Percentiles rank a stretch among this genome's conserved stretches.
phyloP scores from a whole-genome alignment of 2,888 invertebrate species.

The Meiosimyza decipiens region DNA sequence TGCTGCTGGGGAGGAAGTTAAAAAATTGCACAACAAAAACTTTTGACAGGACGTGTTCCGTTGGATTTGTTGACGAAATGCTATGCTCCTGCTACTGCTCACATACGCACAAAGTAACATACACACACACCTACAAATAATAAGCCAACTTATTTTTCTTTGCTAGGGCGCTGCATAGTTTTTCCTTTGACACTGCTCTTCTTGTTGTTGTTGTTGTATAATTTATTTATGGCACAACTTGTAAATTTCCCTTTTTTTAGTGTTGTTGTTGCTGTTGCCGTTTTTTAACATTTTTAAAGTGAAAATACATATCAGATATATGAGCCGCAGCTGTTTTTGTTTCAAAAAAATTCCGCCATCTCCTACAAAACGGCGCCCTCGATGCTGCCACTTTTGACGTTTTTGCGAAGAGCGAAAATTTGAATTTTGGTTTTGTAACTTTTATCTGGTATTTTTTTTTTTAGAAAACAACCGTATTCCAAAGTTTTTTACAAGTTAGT shows the following conservation, averaged over 20 bases:
- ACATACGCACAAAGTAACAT: constrained; percentile 15
- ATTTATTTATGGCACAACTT: constrained; percentile 18
- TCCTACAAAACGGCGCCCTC: not conserved
- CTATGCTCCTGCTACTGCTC: not conserved
- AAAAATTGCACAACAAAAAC: constrained; percentile 24
- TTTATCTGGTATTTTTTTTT: not conserved
- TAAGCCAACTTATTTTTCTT: constrained; percentile 16
- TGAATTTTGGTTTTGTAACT: not conserved
- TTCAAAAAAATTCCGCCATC: not conserved
- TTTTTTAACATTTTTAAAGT: not conserved
- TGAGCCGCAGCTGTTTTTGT: constrained; percentile 4
- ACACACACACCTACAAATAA: not conserved
- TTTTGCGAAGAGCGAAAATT: not conserved
- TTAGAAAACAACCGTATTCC: not conserved
- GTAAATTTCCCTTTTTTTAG: constrained; percentile 24
- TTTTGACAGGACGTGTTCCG: constrained; percentile 22
- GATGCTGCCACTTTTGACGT: not conserved
- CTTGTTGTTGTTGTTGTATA: not conserved
- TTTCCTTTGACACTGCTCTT: not conserved
- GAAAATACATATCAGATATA: not conserved
- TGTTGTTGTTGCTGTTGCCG: not conserved
- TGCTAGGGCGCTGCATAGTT: constrained; percentile 12
- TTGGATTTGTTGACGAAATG: not conserved
- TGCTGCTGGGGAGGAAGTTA: constrained; percentile 33
- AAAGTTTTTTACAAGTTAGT: not conserved